Evolutionary conservation across 1,140 invertebrate genomes (phyloP).

Genomic region (Wasmannia auropunctata): DNA sequence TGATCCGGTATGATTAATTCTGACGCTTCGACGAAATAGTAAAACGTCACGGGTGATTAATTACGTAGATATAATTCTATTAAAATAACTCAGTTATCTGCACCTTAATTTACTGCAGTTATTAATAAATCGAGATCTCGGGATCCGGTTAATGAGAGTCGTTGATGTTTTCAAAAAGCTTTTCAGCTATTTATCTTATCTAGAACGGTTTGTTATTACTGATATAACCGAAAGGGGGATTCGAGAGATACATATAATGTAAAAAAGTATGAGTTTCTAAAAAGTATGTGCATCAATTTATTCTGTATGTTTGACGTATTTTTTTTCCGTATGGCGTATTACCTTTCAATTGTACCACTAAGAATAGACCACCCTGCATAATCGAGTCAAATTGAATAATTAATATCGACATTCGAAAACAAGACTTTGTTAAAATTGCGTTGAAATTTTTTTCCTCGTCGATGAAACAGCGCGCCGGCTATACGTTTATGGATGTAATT

Average conservation of each 20-base stretch:
- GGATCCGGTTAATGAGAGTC: neutral
- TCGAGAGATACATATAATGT: neutral
- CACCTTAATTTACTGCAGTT: neutral
- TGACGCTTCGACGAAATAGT: neutral
- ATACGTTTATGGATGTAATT: constrained; percentile 15
- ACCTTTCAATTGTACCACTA: neutral
- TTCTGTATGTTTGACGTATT: neutral
- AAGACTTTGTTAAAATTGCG: neutral
- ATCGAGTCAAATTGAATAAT: constrained; percentile 15
- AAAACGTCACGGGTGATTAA: neutral
- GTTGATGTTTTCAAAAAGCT: neutral
- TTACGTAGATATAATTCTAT: neutral
- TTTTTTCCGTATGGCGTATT: neutral
- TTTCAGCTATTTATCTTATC: neutral
- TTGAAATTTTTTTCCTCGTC: neutral
- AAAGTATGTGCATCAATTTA: too few relatives aligned
- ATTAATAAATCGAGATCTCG: neutral
- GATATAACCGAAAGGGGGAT: neutral
- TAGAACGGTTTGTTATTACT: neutral
- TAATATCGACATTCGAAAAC: neutral
- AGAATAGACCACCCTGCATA: neutral
- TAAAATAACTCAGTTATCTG: neutral
- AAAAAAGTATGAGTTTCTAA: neutral
- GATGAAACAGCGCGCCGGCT: neutral
- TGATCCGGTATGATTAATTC: neutral